Evolutionary conservation across 2,888 invertebrate species (phyloP).

Genomic region (Panzeria rudis): DNA sequence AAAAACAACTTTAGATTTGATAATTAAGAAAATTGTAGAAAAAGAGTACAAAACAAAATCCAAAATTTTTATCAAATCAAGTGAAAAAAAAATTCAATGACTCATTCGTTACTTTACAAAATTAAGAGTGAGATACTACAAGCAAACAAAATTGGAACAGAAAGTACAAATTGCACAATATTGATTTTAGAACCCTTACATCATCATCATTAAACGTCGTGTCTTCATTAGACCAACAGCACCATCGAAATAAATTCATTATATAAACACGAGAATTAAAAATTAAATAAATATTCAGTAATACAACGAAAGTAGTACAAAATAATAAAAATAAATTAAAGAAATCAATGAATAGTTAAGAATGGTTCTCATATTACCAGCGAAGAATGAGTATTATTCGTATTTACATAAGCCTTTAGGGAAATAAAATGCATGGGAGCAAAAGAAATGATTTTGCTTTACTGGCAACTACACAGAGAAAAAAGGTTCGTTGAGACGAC

Average conservation of each 20-base stretch:
- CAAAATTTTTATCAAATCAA: background rate
- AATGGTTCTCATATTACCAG: background rate
- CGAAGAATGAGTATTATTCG: too few species aligned
- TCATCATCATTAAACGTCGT: slow-evolving; percentile 38
- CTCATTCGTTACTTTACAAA: background rate
- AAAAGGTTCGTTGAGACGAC: too few species aligned
- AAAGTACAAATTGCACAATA: slow-evolving; percentile 49
- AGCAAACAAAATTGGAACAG: slow-evolving; percentile 37
- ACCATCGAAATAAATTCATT: slow-evolving; percentile 21
- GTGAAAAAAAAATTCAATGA: slow-evolving; percentile 2
- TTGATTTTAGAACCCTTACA: slow-evolving; percentile 69
- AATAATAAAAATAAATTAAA: slow-evolving; percentile 22
- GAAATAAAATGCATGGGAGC: background rate
- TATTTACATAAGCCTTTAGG: background rate
- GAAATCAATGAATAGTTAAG: background rate
- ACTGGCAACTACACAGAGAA: too few species aligned
- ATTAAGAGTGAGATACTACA: background rate
- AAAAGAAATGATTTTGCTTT: too few species aligned
- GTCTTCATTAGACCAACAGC: slow-evolving; percentile 15
- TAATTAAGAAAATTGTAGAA: background rate
- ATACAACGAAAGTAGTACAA: slow-evolving; percentile 42
- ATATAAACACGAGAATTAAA: background rate
- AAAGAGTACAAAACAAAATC: background rate
- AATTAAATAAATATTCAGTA: slow-evolving; percentile 19
- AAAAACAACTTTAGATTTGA: background rate